These are phyloP conservation scores for Microplitis manilae DNA, from an alignment of 2,888 invertebrate species.

Conservation along the genomic window DNA sequence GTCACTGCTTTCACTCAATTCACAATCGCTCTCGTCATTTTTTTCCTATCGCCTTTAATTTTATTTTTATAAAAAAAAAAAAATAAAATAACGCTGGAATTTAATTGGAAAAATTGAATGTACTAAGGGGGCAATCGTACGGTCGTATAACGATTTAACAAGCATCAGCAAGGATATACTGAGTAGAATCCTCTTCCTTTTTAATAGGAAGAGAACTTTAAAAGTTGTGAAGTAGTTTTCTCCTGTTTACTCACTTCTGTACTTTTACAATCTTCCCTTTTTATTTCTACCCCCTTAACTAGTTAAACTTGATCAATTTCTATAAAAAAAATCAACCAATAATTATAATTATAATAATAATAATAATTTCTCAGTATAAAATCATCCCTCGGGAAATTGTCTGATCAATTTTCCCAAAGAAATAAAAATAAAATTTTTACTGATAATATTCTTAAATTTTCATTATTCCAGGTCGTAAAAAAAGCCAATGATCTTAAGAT, in stretches of 20 bases:
- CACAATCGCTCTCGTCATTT: neutral
- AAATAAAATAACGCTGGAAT: neutral
- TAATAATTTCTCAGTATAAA: constrained; percentile 52
- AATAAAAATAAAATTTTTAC: too few species aligned
- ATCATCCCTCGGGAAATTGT: constrained; percentile 56
- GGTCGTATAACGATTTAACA: constrained; percentile 40
- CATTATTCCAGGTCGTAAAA: too few species aligned
- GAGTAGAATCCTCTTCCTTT: constrained; percentile 13
- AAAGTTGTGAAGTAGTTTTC: constrained; percentile 23
- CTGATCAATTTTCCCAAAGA: constrained; percentile 6
- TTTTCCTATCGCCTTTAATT: neutral
- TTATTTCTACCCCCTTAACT: neutral
- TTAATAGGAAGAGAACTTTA: constrained; percentile 37
- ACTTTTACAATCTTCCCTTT: neutral
- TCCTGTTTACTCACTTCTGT: neutral
- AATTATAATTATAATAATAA: neutral
- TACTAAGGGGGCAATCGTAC: constrained; percentile 26
- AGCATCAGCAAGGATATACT: constrained; percentile 22
- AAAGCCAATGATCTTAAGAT: neutral
- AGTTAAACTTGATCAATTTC: neutral
- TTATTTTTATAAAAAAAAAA: neutral
- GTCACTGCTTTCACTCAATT: too few species aligned
- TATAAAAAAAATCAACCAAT: neutral
- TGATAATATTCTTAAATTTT: too few species aligned
- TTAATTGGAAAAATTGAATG: constrained; percentile 39